Evolutionary conservation across 1,140 invertebrate species (phyloP).

Genomic region (Acromyrmex charruanus): DNA sequence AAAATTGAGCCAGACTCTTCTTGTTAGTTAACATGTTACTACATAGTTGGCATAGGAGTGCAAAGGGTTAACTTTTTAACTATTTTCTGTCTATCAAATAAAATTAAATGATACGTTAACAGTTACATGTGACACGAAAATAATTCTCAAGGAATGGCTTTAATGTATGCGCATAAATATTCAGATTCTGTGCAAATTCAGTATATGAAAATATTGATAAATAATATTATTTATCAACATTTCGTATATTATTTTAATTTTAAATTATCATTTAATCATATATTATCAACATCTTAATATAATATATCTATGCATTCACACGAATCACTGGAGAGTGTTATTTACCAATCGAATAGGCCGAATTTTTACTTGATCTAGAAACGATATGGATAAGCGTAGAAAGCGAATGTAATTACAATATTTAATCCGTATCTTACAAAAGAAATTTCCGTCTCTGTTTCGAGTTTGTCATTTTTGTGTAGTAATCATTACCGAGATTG

Average conservation of each 20-base stretch:
- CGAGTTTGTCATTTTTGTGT: not conserved
- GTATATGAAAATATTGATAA: not conserved
- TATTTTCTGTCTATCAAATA: not conserved
- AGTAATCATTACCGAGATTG: not conserved
- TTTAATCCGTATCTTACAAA: conserved; percentile 19
- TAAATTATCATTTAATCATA: not conserved
- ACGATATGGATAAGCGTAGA: not conserved
- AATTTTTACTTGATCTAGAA: conserved; percentile 23
- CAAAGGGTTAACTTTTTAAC: conserved; percentile 5
- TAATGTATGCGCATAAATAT: not conserved
- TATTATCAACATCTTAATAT: not conserved
- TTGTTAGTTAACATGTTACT: not conserved
- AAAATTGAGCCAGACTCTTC: not conserved
- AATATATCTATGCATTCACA: not conserved
- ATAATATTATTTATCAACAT: not conserved
- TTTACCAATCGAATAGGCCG: conserved; percentile 26
- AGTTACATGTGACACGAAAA: not conserved
- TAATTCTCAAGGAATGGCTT: not conserved
- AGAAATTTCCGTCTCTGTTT: not conserved
- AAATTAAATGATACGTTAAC: conserved; percentile 4
- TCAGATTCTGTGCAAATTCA: not conserved
- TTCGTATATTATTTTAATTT: not conserved
- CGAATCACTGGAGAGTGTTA: not conserved
- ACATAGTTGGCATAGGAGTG: not conserved
- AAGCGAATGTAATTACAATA: not conserved